phyloP scores from a whole-genome alignment of 2,888 invertebrate species.

The Koerneria pararmatus region DNA sequence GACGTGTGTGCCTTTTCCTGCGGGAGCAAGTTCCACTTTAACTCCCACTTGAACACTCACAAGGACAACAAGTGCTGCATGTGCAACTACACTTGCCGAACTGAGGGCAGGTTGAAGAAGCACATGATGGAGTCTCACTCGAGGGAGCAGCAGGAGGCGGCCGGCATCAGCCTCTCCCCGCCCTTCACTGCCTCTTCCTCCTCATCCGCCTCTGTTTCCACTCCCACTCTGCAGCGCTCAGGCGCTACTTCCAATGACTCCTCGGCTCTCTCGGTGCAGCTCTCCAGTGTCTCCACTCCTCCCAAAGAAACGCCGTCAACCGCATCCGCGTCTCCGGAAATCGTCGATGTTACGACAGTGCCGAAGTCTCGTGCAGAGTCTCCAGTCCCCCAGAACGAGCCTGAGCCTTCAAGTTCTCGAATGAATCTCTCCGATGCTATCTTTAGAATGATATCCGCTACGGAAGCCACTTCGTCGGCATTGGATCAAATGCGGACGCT shows the following conservation, averaged over 20 bases:
- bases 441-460: constrained; percentile 2
- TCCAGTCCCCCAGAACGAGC: neutral
- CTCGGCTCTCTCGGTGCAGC: neutral
- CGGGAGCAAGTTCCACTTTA: constrained; percentile 62
- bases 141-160: constrained; percentile 59
- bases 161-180: constrained; percentile 49
- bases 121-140: constrained; percentile 66
- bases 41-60: constrained; percentile 67
- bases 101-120: constrained; percentile 61
- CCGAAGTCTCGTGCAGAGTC: neutral
- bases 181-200: neutral
- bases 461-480: constrained; percentile 26
- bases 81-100: constrained; percentile 64
- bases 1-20: constrained; percentile 63
- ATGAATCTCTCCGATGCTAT: constrained; percentile 19
- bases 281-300: neutral
- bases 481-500: constrained; percentile 60
- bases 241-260: neutral
- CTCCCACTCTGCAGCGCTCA: neutral
- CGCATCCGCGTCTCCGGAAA: neutral
- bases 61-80: constrained; percentile 65
- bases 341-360: neutral
- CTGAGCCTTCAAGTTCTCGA: constrained; percentile 14
- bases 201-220: neutral
- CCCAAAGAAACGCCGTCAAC: neutral